Percentiles rank a stretch among this genome's conserved stretches.
phyloP scores from a whole-genome alignment of 1,140 invertebrate species.

The Halesus radiatus region DNA sequence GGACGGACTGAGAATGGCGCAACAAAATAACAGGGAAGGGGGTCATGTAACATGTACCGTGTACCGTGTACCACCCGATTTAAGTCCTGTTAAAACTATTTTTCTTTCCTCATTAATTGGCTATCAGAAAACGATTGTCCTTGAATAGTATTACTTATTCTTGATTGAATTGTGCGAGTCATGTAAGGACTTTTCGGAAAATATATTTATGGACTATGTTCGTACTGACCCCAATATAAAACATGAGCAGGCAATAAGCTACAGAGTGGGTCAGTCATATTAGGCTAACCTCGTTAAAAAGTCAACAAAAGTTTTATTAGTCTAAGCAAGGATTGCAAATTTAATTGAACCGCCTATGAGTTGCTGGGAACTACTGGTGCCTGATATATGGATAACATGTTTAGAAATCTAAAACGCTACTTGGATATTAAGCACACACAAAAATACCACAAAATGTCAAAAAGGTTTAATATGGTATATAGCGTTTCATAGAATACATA shows the following conservation, averaged over 20 bases:
- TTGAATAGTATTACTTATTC: neutral
- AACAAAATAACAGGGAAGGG: constrained; percentile 8
- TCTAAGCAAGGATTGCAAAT: neutral
- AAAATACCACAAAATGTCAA: neutral
- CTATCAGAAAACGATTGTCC: constrained; percentile 22
- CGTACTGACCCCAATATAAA: constrained; percentile 3
- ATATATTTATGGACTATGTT: constrained; percentile 1
- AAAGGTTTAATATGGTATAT: too few relatives aligned
- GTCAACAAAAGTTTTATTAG: constrained; percentile 22
- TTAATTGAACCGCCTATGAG: neutral
- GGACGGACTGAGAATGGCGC: constrained; percentile 25
- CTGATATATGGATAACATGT: neutral
- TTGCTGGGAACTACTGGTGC: neutral
- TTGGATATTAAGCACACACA: neutral
- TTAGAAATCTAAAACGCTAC: neutral
- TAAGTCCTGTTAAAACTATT: neutral
- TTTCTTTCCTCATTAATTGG: neutral
- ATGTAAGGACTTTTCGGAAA: neutral
- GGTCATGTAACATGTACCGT: neutral
- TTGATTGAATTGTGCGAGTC: neutral
- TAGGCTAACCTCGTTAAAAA: constrained; percentile 16
- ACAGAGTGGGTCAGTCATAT: constrained; percentile 10
- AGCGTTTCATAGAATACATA: too few relatives aligned
- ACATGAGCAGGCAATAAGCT: neutral
- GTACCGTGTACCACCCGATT: neutral